Base-by-base conservation (phyloP, 2,888 invertebrate genomes). In the Trachelus iudaicus region DNA sequence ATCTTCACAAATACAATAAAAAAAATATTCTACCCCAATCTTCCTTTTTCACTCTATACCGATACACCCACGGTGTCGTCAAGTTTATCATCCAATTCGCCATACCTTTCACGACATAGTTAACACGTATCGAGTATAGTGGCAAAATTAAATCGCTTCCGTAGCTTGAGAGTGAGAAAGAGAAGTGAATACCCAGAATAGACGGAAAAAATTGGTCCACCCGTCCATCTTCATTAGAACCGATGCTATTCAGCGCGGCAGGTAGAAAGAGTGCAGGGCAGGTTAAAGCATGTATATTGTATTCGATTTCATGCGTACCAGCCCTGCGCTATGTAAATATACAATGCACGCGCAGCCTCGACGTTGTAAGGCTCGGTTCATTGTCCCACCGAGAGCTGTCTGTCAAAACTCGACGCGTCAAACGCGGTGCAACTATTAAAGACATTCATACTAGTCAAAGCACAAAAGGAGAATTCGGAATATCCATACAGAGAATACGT, bases 381-480 rank as follows among this genome's bases (percentile, higher is more conserved):
- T 84, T 86, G 82, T 87, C 3, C 80, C 79, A 77, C 78, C 77
- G 77, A 82, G 79, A 85, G 82, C 86, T 87, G 86, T 86, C 87
- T 85, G 87, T 87, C 87, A 87, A 87, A 87, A 87, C 84, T 85
- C 81, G 79, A 79, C 82, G 78, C 80, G 86, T 85, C 85, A 83
- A 84, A 81, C 80, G 40, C 30, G 33, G 75, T 34, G 33, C 56
- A 56, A 76, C 73, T 68, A 76, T 78, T 76, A 31, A 78, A 74
- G 78, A 80, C 79, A 78, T 80, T 74, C 78, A 73, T 73, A 40
- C 69, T 11, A 30, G 37, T 40, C 68, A 40, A 75, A 33, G 69
- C 69, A 68, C 71, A 33, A 34, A 34, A 78, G 71, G 71, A 71
- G 71, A 71, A 13, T 13, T 71, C 71, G 31, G 23, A 56, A 56